phyloP scores from a whole-genome alignment of 2,113 vertebrate genomes.

The Cygnus atratus region DNA sequence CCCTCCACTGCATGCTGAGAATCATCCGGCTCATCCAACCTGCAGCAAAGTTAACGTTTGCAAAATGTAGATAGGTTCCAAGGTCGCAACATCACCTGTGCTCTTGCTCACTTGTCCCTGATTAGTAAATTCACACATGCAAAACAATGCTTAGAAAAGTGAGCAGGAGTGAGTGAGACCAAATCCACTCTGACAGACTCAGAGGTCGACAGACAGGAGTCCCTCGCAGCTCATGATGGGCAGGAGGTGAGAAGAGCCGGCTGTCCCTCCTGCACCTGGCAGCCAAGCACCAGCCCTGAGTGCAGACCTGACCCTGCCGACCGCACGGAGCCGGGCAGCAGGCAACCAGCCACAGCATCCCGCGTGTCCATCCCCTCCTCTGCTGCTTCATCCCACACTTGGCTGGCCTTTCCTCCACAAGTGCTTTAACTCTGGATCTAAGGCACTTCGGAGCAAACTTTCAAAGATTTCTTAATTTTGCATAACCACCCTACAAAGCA shows the following conservation, averaged over 20 bases:
- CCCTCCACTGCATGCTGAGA: not conserved
- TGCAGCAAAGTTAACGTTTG: not conserved
- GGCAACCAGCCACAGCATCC: not conserved
- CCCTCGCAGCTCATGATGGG: not conserved
- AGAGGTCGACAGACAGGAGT: fast-evolving
- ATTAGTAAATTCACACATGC: not conserved
- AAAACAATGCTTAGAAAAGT: not conserved
- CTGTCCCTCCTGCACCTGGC: not conserved
- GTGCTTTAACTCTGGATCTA: not conserved
- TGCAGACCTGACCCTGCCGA: not conserved
- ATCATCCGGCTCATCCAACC: not conserved
- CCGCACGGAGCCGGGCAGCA: too few relatives aligned
- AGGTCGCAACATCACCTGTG: not conserved
- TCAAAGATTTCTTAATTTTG: fast-evolving
- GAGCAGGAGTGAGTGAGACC: fast-evolving
- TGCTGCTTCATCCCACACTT: not conserved
- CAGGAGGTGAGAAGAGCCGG: not conserved
- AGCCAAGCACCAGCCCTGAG: not conserved
- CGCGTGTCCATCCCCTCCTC: not conserved
- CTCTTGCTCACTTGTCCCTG: not conserved
- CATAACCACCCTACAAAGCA: not conserved
- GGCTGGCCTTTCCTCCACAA: not conserved
- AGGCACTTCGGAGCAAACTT: not conserved
- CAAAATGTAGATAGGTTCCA: not conserved
- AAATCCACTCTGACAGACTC: not conserved